Base-by-base conservation (phyloP, 2,113 vertebrate genomes). In the Forbesichthys papilliferus region DNA sequence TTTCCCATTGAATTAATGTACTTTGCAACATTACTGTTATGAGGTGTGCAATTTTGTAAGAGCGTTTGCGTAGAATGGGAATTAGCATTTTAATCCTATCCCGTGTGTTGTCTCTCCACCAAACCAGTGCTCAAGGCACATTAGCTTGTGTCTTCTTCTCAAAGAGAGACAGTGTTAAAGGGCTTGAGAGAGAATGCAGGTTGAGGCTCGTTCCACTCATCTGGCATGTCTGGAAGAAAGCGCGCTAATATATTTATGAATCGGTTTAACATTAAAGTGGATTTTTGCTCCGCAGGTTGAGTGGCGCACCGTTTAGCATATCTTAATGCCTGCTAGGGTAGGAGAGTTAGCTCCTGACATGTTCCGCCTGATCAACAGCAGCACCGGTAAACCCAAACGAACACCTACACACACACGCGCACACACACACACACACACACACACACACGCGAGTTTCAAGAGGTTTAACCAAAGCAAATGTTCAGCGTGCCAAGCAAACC, bases 221-320 rank as follows among this genome's bases (percentile, higher is more conserved):
- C 5, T 16, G 27, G 34, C 47, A 58, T 67, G 48, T 68, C 58
- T 53, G 71, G 77, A 78, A 74, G 74, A 73, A 75, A 68, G 14
- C 33, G 48, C 18, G 5, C 65, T 79, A 55, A 80, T 73, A 79
- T 78, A 81, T 77, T 73, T 74, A 79, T 84, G 73, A 86, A 77
- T 47, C 48, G 73, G 52, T 79, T 85, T 67, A 61, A 71, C 78
- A 85, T 86, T 71, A 86, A 86, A 83, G 83, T 9, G 56, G 66
- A 53, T 68, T 72, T 58, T 12, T 56, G 65, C 72, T 47, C 59
- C 65, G 58, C 56, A 16, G 73, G 69, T 66, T 27, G 61, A 53
- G 33, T 57, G 61, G 42, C 53, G 65, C 52, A 56, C 20, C 70
- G 34, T 85, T 85, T 80, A 78, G 56, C 67, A 69, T 57, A 34